phyloP scores from a whole-genome alignment of 1,140 invertebrate genomes.

The Tribolium castaneum region DNA sequence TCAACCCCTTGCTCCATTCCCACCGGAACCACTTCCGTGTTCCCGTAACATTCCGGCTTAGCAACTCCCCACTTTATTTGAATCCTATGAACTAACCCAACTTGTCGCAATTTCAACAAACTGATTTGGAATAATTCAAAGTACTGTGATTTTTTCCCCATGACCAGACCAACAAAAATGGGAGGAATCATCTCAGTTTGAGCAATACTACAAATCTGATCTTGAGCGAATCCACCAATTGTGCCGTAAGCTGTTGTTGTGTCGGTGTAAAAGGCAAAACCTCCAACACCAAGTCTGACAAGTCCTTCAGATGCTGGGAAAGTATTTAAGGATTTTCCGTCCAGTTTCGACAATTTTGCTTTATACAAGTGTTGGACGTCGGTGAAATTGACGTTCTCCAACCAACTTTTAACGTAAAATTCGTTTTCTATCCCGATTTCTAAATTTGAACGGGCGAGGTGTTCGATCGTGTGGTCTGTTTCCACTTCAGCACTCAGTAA shows the following conservation, averaged over 20 bases:
- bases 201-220: background rate
- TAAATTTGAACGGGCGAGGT: background rate
- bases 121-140: conserved; percentile 12
- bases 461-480: background rate
- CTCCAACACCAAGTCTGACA: background rate
- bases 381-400: background rate
- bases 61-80: background rate
- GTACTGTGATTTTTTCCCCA: background rate
- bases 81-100: background rate
- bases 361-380: conserved; percentile 4
- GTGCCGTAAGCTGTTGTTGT: background rate
- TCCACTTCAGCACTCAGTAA: background rate
- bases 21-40: background rate
- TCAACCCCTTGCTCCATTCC: background rate
- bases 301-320: background rate
- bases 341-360: background rate
- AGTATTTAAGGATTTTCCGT: background rate
- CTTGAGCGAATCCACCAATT: conserved; percentile 21
- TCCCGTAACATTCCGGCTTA: background rate
- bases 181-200: conserved; percentile 20
- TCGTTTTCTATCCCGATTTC: background rate
- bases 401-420: background rate
- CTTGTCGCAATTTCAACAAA: background rate
- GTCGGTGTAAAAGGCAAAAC: conserved; percentile 29
- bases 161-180: background rate